Percentiles rank a stretch among this genome's conserved stretches.
phyloP scores from a whole-genome alignment of 2,113 vertebrate species.

The Pangasianodon hypophthalmus region DNA sequence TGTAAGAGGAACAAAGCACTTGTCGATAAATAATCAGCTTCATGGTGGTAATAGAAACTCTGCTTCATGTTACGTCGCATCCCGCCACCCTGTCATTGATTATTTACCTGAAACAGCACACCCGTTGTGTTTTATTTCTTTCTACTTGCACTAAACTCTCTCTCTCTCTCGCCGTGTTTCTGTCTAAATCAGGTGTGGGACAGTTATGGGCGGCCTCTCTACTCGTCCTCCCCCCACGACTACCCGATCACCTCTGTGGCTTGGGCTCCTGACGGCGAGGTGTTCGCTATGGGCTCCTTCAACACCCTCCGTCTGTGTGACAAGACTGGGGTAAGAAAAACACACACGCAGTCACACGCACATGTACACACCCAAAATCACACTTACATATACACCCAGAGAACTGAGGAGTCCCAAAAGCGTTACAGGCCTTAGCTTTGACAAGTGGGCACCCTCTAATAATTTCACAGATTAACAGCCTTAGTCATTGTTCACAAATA shows the following conservation, averaged over 20 bases:
- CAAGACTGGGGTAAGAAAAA: slow-evolving; percentile 89
- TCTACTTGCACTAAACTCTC: neutral
- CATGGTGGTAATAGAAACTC: neutral
- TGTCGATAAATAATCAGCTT: neutral
- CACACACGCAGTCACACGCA: neutral
- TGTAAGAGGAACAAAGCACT: neutral
- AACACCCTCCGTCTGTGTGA: slow-evolving; percentile 92
- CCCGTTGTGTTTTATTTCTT: neutral
- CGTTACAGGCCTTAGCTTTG: neutral
- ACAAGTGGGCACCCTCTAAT: neutral
- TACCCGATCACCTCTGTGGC: slow-evolving; percentile 90
- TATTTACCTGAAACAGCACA: neutral
- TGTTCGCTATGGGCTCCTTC: slow-evolving; percentile 96
- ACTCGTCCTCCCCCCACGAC: slow-evolving; percentile 81
- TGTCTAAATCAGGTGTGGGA: slow-evolving; percentile 87
- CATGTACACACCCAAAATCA: neutral
- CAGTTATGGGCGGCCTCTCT: slow-evolving; percentile 85
- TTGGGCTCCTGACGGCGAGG: slow-evolving; percentile 90
- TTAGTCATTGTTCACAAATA: neutral
- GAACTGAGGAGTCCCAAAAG: neutral
- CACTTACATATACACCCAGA: neutral
- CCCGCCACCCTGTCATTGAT: neutral
- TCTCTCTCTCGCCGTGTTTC: slow-evolving; percentile 1
- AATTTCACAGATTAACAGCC: neutral
- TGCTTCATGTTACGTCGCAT: neutral